Percentiles rank a stretch among this genome's conserved stretches.
These are phyloP conservation scores for Dasysyrphus albostriatus DNA, from an alignment of 2,888 invertebrate species.

Conservation along the genomic window DNA sequence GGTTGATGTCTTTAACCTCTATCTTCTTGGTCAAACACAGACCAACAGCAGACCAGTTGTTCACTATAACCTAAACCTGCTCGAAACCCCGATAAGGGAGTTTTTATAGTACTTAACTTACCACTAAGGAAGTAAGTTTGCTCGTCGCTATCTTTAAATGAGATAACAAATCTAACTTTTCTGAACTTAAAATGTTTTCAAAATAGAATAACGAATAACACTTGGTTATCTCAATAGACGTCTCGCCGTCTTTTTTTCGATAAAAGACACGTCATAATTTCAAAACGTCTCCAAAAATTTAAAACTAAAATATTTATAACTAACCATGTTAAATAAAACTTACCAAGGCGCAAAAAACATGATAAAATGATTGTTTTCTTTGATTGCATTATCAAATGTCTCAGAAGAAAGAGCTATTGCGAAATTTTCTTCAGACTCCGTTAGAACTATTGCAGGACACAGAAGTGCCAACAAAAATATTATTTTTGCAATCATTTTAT, in stretches of 20 bases:
- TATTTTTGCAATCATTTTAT: constrained; percentile 48
- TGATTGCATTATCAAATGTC: constrained; percentile 87
- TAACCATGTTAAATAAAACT: constrained; percentile 78
- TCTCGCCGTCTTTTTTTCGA: neutral
- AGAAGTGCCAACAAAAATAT: constrained; percentile 39
- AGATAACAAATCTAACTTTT: constrained; percentile 26
- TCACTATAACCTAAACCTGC: neutral
- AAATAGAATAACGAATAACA: neutral
- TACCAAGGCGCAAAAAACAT: constrained; percentile 93
- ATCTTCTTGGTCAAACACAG: neutral
- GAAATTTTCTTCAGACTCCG: constrained; percentile 78
- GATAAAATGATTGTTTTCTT: constrained; percentile 89
- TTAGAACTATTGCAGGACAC: constrained; percentile 49
- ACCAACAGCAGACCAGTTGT: too few species aligned
- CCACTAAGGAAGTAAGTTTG: neutral
- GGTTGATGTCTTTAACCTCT: neutral
- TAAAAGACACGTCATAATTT: constrained; percentile 52
- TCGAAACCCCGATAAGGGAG: too few species aligned
- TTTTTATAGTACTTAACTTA: neutral
- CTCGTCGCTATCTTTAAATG: constrained; percentile 36
- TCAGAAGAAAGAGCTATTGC: constrained; percentile 85
- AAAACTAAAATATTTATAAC: neutral
- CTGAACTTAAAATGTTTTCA: neutral
- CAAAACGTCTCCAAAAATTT: neutral
- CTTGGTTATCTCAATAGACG: constrained; percentile 30